phyloP scores from a whole-genome alignment of 2,888 invertebrate genomes.

The Cephus runcator region DNA sequence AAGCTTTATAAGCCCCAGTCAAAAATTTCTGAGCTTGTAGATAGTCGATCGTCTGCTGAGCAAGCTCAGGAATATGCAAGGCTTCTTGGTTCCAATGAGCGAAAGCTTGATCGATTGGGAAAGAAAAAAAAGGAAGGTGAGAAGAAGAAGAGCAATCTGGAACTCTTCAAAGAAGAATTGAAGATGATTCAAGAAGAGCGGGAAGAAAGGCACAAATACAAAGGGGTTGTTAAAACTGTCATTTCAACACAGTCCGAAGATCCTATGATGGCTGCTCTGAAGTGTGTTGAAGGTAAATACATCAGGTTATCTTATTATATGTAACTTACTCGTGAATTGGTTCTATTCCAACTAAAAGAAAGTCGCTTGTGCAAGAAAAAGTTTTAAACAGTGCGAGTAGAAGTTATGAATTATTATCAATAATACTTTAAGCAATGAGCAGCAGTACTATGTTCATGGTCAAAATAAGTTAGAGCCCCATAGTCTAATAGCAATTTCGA shows the following conservation, averaged over 20 bases:
- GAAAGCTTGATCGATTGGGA: slow-evolving; percentile 73
- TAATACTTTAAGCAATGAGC: no score
- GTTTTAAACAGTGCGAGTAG: no score
- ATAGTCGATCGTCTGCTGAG: slow-evolving; percentile 70
- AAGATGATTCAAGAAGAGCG: slow-evolving; percentile 98
- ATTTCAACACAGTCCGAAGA: slow-evolving; percentile 56
- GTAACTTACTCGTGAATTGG: no score
- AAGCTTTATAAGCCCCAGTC: slow-evolving; percentile 94
- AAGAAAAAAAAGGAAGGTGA: slow-evolving; percentile 80
- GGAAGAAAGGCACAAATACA: slow-evolving; percentile 93
- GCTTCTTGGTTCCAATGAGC: slow-evolving; percentile 71
- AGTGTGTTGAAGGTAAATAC: slow-evolving; percentile 58
- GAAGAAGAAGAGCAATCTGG: slow-evolving; percentile 96
- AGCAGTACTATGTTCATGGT: no score
- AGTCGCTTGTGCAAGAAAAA: no score
- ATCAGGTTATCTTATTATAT: no score
- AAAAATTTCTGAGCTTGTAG: slow-evolving; percentile 74
- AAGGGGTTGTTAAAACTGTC: slow-evolving; percentile 74
- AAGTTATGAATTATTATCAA: no score
- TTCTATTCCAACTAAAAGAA: no score
- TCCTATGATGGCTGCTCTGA: slow-evolving; percentile 60
- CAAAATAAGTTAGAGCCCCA: no score
- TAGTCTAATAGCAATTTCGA: slow-evolving; percentile 18
- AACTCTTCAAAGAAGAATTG: slow-evolving; percentile 97
- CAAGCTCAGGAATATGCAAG: slow-evolving; percentile 77